Percentiles rank a stretch among this genome's conserved stretches.
Conservation (phyloP, 1,140 invertebrate species). For the Drosophila subpulchrella region DNA sequence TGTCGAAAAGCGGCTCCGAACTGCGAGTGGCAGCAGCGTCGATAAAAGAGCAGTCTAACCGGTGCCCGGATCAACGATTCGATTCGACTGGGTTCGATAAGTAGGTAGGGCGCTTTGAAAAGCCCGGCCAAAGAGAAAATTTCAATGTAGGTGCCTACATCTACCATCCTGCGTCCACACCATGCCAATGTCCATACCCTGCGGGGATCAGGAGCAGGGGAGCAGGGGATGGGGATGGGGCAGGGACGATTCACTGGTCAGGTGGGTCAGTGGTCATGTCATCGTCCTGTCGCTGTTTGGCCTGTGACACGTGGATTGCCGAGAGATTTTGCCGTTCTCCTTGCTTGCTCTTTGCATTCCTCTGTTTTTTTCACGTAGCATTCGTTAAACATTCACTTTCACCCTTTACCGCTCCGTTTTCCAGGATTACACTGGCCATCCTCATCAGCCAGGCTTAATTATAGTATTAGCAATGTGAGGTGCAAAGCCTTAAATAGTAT, state of each 20-base stretch:
- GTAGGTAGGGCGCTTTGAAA: slow-evolving; percentile 19
- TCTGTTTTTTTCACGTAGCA: slow-evolving; percentile 7
- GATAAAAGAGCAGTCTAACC: slow-evolving; percentile 43
- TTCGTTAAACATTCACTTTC: slow-evolving; percentile 22
- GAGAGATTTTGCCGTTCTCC: slow-evolving; percentile 23
- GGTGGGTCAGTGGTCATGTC: slow-evolving; percentile 29
- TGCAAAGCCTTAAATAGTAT: background rate
- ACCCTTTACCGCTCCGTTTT: background rate
- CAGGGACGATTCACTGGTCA: slow-evolving; percentile 7
- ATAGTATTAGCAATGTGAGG: background rate
- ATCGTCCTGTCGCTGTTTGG: slow-evolving; percentile 30
- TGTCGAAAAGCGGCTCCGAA: slow-evolving; percentile 9
- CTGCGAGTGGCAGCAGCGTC: slow-evolving; percentile 20
- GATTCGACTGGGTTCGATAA: slow-evolving; percentile 9
- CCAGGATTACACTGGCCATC: background rate
- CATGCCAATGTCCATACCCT: background rate
- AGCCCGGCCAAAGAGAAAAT: slow-evolving; percentile 9
- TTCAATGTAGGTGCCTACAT: slow-evolving; percentile 17
- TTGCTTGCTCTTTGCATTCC: slow-evolving; percentile 29
- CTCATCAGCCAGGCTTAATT: slow-evolving; percentile 4
- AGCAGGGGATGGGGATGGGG: background rate
- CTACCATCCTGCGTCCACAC: background rate
- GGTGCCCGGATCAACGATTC: slow-evolving; percentile 27
- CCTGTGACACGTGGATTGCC: slow-evolving; percentile 40
- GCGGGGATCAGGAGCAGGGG: background rate